phyloP scores from a whole-genome alignment of 2,888 invertebrate species.

The Andrena dorsata region DNA sequence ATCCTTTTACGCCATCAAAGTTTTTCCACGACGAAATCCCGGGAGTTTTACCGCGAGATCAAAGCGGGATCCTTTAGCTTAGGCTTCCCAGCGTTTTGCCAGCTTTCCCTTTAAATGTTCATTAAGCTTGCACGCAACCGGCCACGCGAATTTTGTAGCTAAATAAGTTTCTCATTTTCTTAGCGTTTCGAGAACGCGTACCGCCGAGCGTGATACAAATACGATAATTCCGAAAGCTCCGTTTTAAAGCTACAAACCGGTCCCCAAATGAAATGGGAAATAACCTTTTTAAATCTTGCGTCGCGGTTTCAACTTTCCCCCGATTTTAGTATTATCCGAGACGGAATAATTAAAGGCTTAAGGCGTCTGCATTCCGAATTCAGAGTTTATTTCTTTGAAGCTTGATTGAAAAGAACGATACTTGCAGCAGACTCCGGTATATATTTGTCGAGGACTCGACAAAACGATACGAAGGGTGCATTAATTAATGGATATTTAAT shows the following conservation, averaged over 20 bases:
- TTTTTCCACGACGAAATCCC: conserved; percentile 64
- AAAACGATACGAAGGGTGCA: neutral
- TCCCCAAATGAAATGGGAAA: too few species aligned
- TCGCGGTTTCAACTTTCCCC: too few species aligned
- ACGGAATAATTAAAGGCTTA: neutral
- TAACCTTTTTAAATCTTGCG: too few species aligned
- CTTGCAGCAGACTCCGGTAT: too few species aligned
- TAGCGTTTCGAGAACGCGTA: neutral
- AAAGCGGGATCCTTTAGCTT: conserved; percentile 60
- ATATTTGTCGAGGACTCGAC: too few species aligned
- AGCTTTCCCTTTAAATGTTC: conserved; percentile 35
- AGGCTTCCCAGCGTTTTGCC: conserved; percentile 53
- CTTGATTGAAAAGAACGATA: neutral
- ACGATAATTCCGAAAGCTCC: too few species aligned
- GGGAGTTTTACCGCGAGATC: conserved; percentile 63
- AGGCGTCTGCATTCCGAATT: neutral
- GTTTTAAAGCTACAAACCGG: too few species aligned
- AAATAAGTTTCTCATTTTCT: neutral
- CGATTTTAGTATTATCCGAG: neutral
- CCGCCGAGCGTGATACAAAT: too few species aligned
- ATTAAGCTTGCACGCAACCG: conserved; percentile 30
- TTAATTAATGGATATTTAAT: neutral
- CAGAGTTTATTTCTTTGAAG: neutral
- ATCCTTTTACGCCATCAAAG: conserved; percentile 69
- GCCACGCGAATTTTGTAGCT: conserved; percentile 25